phyloP scores from a whole-genome alignment of 2,797 vertebrate genomes.

The Halcyon smyrnensis region DNA sequence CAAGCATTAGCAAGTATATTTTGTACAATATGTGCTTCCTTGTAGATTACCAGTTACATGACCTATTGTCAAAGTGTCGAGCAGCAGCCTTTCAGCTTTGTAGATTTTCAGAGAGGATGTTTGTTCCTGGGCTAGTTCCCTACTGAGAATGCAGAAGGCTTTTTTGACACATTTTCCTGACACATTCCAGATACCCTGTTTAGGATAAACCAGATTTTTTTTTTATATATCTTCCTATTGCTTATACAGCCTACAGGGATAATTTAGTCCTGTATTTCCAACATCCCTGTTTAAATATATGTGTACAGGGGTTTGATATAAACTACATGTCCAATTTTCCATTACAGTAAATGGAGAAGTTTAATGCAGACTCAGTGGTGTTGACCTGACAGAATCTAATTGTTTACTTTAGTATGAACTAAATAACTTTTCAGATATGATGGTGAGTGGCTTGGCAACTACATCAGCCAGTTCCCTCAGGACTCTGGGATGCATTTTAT shows the following conservation, averaged over 20 bases:
- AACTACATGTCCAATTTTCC: not conserved
- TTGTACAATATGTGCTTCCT: not conserved
- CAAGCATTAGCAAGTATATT: not conserved
- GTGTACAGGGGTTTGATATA: not conserved
- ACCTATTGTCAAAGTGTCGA: not conserved
- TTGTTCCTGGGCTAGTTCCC: not conserved
- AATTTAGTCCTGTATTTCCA: not conserved
- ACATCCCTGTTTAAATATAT: accelerated
- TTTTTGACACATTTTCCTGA: not conserved
- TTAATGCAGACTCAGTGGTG: not conserved
- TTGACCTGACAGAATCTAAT: not conserved
- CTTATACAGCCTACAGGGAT: not conserved
- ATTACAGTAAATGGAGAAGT: not conserved
- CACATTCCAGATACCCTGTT: not conserved
- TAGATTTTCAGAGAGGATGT: not conserved
- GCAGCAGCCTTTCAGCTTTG: not conserved
- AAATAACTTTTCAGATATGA: not conserved
- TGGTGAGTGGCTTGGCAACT: not conserved
- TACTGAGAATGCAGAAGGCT: not conserved
- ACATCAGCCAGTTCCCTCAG: not conserved
- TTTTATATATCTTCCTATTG: not conserved
- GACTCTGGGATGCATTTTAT: too few relatives aligned
- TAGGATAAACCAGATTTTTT: not conserved
- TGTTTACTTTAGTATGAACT: not conserved
- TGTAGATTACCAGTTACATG: not conserved